Evolutionary conservation across 2,797 vertebrate species (phyloP).

Genomic region (Buphagus erythrorhynchus): DNA sequence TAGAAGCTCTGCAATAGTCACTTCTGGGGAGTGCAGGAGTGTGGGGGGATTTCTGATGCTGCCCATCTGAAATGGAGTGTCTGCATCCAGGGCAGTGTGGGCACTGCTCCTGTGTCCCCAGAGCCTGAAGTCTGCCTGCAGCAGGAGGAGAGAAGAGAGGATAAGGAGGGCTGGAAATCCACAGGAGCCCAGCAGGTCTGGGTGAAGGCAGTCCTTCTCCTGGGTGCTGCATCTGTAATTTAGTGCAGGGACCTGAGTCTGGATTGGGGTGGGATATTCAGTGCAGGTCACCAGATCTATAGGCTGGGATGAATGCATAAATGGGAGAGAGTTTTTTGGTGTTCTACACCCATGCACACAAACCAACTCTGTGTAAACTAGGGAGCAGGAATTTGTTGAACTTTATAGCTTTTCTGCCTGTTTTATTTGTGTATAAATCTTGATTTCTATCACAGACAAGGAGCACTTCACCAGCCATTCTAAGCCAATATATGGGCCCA

Average conservation of each 20-base stretch:
- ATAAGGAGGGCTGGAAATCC: not conserved
- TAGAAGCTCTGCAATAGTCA: not conserved
- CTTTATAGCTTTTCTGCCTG: not conserved
- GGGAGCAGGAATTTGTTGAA: not conserved
- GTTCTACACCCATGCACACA: not conserved
- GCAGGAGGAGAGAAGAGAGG: not conserved
- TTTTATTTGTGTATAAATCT: not conserved
- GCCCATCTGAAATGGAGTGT: not conserved
- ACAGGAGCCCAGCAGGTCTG: fast-evolving
- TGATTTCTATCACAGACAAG: not conserved
- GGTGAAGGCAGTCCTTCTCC: not conserved
- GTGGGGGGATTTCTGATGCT: not conserved
- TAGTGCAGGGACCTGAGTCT: too few species aligned
- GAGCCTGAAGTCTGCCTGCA: not conserved
- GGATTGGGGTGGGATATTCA: not conserved
- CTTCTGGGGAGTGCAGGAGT: not conserved
- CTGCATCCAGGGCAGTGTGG: not conserved
- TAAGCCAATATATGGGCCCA: not conserved
- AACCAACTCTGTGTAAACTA: not conserved
- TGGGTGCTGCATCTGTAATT: not conserved
- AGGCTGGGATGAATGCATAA: not conserved
- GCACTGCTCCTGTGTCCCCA: not conserved
- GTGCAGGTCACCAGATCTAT: not conserved
- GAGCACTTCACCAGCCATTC: not conserved
- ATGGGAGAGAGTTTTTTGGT: not conserved